phyloP scores from a whole-genome alignment of 2,113 vertebrate species.

The Budorcas taxicolor region DNA sequence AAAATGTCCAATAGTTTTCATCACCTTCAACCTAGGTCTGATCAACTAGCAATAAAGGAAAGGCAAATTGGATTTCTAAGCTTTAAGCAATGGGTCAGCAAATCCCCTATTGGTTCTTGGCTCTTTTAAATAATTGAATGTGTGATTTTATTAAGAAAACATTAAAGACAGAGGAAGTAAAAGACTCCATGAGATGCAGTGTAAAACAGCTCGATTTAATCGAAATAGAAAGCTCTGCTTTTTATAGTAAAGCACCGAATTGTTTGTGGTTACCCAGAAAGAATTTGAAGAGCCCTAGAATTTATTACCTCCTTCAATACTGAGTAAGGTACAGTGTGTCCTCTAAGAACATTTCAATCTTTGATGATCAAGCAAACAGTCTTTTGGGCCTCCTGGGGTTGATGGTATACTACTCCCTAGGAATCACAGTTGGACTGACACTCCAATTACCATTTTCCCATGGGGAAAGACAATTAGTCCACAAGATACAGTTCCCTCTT shows the following conservation, averaged over 20 bases:
- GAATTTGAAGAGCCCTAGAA: neutral
- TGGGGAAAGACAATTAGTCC: neutral
- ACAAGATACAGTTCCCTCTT: neutral
- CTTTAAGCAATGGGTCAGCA: slow-evolving; percentile 45
- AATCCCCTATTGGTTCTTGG: slow-evolving; percentile 9
- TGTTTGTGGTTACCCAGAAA: slow-evolving; percentile 31
- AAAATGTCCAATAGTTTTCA: slow-evolving; percentile 31
- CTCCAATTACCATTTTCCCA: neutral
- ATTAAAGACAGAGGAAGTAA: slow-evolving; percentile 46
- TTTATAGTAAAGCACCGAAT: slow-evolving; percentile 21
- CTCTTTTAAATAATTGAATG: slow-evolving; percentile 59
- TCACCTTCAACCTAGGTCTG: slow-evolving; percentile 31
- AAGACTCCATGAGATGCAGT: neutral
- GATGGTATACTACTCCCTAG: neutral
- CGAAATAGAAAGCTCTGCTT: slow-evolving; percentile 8
- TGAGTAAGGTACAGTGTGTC: neutral
- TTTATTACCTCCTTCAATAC: neutral
- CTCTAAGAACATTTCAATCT: neutral
- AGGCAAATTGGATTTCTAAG: slow-evolving; percentile 63
- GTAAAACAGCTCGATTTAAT: slow-evolving; percentile 40
- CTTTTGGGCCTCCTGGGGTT: neutral
- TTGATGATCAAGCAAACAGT: neutral
- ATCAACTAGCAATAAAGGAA: slow-evolving; percentile 23
- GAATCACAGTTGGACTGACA: neutral
- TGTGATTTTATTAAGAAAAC: slow-evolving; percentile 59